Evolutionary conservation across 1,140 invertebrate species (phyloP).

Genomic region (Vanessa tameamea): DNA sequence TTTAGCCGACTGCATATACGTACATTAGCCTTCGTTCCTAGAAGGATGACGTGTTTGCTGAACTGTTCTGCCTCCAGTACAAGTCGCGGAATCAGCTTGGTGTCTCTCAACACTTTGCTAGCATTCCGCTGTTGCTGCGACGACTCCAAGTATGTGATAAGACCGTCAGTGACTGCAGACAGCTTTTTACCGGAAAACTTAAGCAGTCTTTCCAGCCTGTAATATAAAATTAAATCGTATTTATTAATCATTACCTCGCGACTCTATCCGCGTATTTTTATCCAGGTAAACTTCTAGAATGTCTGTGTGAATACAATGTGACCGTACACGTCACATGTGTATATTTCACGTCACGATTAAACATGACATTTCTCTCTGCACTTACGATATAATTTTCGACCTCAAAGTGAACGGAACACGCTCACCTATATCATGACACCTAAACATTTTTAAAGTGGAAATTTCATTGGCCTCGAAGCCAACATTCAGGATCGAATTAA

Average conservation of each 20-base stretch:
- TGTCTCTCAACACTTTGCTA: constrained; percentile 80
- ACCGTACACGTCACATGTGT: too few species aligned
- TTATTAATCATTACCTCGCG: background rate
- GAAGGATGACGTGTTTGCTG: constrained; percentile 79
- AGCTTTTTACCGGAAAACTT: constrained; percentile 82
- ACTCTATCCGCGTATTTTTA: too few species aligned
- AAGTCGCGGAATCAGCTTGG: constrained; percentile 82
- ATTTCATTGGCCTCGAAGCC: too few species aligned
- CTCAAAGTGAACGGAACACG: too few species aligned
- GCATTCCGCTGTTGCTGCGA: constrained; percentile 53
- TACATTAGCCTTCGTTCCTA: constrained; percentile 82
- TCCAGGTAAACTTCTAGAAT: too few species aligned
- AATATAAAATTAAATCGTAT: constrained; percentile 15
- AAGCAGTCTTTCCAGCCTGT: constrained; percentile 81
- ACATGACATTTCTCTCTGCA: too few species aligned
- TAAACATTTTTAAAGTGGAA: background rate
- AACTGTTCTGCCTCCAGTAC: constrained; percentile 83
- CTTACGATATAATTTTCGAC: too few species aligned
- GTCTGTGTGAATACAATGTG: too few species aligned
- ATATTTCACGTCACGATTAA: too few species aligned
- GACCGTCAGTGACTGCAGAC: constrained; percentile 78
- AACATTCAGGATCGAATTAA: too few species aligned
- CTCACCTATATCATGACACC: background rate
- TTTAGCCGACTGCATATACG: background rate
- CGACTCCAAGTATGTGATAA: constrained; percentile 80